Conservation (phyloP, 2,888 invertebrate species). For the Calliphora vomitoria region DNA sequence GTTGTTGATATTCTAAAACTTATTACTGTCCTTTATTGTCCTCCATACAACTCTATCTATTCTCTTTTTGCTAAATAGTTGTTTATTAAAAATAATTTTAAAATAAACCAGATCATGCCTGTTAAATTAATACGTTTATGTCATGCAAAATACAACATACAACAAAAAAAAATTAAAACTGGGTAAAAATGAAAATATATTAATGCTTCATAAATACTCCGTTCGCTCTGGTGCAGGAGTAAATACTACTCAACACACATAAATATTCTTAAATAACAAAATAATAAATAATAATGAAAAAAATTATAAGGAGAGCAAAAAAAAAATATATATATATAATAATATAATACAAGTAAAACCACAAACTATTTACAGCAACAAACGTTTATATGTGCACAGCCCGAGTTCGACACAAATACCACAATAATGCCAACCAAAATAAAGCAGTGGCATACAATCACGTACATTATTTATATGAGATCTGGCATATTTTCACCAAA, state of each 20-base stretch:
- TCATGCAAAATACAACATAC: constrained; percentile 21
- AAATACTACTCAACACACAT: neutral
- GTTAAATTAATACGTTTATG: constrained; percentile 34
- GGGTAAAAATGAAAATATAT: constrained; percentile 10
- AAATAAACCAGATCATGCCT: constrained; percentile 39
- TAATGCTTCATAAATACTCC: constrained; percentile 7
- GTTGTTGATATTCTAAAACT: neutral
- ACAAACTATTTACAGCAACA: constrained; percentile 63
- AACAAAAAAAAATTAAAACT: neutral
- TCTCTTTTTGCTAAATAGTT: neutral
- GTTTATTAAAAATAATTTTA: constrained; percentile 1
- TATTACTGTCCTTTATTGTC: neutral
- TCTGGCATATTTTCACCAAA: constrained; percentile 51
- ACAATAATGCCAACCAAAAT: constrained; percentile 57
- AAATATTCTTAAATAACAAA: constrained; percentile 26
- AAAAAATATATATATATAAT: neutral
- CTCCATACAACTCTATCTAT: neutral
- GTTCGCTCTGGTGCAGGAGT: neutral
- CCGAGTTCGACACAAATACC: constrained; percentile 37
- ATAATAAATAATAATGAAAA: constrained; percentile 47
- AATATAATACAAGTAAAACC: constrained; percentile 52
- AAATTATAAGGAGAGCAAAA: neutral
- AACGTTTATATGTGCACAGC: constrained; percentile 1
- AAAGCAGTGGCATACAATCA: constrained; percentile 62
- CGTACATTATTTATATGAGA: constrained; percentile 65